Conservation (phyloP, 2,113 vertebrate genomes). For the Aptenodytes forsteri region DNA sequence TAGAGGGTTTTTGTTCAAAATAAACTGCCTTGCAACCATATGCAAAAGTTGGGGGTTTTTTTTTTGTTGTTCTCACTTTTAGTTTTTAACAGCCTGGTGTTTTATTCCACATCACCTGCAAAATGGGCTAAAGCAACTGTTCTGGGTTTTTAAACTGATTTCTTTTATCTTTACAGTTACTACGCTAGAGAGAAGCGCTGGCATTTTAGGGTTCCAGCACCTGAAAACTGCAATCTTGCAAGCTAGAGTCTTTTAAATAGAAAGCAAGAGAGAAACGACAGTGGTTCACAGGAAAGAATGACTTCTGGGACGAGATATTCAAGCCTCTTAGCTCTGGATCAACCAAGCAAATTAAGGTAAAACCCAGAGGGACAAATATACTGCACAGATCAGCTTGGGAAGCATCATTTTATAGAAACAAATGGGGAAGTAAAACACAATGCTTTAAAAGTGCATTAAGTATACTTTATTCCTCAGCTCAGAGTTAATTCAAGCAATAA, state of each 20-base stretch:
- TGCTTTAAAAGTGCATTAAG: slow-evolving; percentile 36
- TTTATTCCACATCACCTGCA: slow-evolving; percentile 41
- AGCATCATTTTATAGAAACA: slow-evolving; percentile 47
- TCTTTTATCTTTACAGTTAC: slow-evolving; percentile 32
- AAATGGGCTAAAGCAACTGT: not conserved
- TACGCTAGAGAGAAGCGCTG: not conserved
- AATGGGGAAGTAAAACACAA: not conserved
- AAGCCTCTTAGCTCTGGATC: slow-evolving; percentile 4
- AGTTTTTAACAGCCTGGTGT: not conserved
- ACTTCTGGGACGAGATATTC: not conserved
- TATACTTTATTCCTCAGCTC: slow-evolving; percentile 5
- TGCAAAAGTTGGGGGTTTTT: not conserved
- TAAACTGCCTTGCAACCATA: slow-evolving; percentile 41
- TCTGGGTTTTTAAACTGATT: not conserved
- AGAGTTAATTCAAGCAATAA: slow-evolving; percentile 50
- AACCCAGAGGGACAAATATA: slow-evolving; percentile 26
- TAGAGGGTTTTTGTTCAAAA: slow-evolving; percentile 15
- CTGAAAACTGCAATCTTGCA: not conserved
- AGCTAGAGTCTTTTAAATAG: not conserved
- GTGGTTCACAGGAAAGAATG: not conserved
- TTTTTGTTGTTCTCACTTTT: not conserved
- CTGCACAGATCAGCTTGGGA: slow-evolving; percentile 16
- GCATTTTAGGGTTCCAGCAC: not conserved
- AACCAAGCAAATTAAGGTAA: slow-evolving; percentile 25
- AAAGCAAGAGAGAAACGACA: not conserved